Evolutionary conservation across 2,888 invertebrate species (phyloP).

Genomic region (Stenodera caucasica): DNA sequence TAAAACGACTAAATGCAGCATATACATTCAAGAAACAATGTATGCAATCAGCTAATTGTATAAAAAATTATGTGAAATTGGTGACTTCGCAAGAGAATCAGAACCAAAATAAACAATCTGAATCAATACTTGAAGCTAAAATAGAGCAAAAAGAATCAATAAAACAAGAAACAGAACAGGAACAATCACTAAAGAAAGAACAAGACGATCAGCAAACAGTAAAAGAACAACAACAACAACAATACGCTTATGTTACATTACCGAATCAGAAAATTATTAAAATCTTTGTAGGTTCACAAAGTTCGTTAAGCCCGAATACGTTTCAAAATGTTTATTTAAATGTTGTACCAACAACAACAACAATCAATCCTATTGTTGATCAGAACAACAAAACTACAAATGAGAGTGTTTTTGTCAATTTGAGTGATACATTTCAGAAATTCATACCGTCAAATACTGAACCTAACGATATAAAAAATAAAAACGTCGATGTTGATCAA

Average conservation of each 20-base stretch:
- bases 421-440: slow-evolving; percentile 48
- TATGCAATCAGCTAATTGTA: slow-evolving; percentile 46
- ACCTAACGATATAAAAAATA: slow-evolving; percentile 10
- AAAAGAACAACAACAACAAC: slow-evolving; percentile 35
- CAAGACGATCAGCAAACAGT: too few species aligned
- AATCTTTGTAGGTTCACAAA: slow-evolving; percentile 42
- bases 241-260: slow-evolving; percentile 41
- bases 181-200: too few species aligned
- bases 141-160: too few species aligned
- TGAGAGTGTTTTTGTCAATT: slow-evolving; percentile 50
- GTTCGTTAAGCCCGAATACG: slow-evolving; percentile 35
- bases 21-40: slow-evolving; percentile 53
- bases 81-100: slow-evolving; percentile 34
- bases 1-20: slow-evolving; percentile 48
- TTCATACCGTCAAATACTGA: slow-evolving; percentile 39
- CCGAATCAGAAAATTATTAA: slow-evolving; percentile 49
- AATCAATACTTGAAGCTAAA: slow-evolving; percentile 15
- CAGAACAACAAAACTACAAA: slow-evolving; percentile 44
- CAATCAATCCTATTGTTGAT: slow-evolving; percentile 23
- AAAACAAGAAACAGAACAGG: too few species aligned
- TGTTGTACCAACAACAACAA: slow-evolving; percentile 42
- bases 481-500: slow-evolving; percentile 40
- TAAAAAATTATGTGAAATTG: slow-evolving; percentile 47
- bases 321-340: slow-evolving; percentile 51
- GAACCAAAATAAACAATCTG: slow-evolving; percentile 35